These are phyloP conservation scores for Agelastica alni DNA, from an alignment of 2,888 invertebrate species.

Conservation along the genomic window DNA sequence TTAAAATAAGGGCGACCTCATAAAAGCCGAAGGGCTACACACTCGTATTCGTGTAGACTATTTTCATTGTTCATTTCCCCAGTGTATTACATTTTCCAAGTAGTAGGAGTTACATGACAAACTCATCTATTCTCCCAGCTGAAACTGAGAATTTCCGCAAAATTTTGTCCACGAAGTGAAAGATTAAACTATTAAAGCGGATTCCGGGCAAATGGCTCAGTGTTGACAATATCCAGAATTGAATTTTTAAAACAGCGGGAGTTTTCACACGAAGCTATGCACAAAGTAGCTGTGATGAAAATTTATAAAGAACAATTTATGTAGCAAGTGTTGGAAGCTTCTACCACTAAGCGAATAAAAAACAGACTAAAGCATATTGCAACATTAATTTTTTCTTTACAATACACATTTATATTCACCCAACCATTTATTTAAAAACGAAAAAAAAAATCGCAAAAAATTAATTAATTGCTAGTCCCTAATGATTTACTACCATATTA, in stretches of 20 bases:
- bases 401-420: too few species aligned
- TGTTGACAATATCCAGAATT: not conserved
- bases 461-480: too few species aligned
- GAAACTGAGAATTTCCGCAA: conserved; percentile 10
- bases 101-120: conserved; percentile 13
- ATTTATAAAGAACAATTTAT: too few species aligned
- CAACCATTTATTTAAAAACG: too few species aligned
- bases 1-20: conserved; percentile 23
- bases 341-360: too few species aligned
- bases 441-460: too few species aligned
- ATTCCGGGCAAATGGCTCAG: not conserved
- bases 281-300: too few species aligned
- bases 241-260: not conserved
- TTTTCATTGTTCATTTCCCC: conserved; percentile 20
- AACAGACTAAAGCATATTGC: too few species aligned
- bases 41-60: conserved; percentile 18
- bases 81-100: conserved; percentile 18
- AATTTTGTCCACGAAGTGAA: conserved; percentile 4
- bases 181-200: conserved; percentile 18
- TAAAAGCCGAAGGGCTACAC: conserved; percentile 18
- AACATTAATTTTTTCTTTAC: too few species aligned
- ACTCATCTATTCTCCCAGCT: conserved; percentile 9
- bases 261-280: not conserved
- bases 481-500: too few species aligned
- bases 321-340: too few species aligned